phyloP scores from a whole-genome alignment of 2,113 vertebrate species.

The Gymnorhina tibicen region DNA sequence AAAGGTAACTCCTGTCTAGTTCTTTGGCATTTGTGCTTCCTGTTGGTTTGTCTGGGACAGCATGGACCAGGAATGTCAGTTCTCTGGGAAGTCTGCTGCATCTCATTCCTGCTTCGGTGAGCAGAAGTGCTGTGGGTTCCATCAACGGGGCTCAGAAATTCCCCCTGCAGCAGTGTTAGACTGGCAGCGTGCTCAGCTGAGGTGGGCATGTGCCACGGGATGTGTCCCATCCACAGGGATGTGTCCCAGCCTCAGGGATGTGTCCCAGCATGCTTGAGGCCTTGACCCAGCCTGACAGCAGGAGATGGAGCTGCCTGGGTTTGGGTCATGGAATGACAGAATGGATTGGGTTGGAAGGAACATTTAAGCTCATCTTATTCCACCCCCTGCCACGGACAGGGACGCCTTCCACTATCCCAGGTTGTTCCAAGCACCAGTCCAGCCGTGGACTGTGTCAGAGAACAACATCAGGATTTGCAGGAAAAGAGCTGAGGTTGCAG shows the following conservation, averaged over 20 bases:
- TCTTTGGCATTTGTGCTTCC: neutral
- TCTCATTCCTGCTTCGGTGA: neutral
- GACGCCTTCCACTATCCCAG: neutral
- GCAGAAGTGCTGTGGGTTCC: neutral
- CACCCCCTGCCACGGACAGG: neutral
- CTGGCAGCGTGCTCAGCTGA: rapidly evolving
- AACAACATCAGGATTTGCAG: neutral
- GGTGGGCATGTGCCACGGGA: neutral
- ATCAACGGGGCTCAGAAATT: neutral
- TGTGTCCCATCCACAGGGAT: neutral
- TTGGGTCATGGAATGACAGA: neutral
- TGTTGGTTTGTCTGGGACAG: neutral
- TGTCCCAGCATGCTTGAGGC: neutral
- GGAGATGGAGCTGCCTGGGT: neutral
- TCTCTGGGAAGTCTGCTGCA: neutral
- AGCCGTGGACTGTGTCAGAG: rapidly evolving
- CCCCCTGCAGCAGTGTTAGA: rapidly evolving
- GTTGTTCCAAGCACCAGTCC: neutral
- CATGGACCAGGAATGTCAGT: neutral
- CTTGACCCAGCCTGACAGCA: neutral
- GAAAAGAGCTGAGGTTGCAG: neutral
- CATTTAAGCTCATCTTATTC: neutral
- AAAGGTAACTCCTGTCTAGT: neutral
- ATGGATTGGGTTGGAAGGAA: neutral
- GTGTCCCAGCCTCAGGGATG: neutral